Evolutionary conservation across 2,888 invertebrate species (phyloP), one percentile per base, ranked within the genome.

Genomic region (Cataglyphis cursor): DNA sequence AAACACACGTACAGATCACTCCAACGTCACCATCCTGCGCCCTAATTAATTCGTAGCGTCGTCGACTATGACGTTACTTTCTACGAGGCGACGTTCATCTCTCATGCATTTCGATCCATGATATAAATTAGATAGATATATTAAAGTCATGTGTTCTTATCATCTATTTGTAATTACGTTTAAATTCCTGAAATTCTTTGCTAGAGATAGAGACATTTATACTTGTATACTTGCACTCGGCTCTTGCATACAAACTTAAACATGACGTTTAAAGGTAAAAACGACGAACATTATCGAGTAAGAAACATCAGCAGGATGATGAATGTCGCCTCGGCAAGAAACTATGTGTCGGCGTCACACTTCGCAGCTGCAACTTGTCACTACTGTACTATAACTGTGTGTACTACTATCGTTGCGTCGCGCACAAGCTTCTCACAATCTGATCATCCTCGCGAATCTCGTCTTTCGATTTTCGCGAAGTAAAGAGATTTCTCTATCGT

Each of bases 341-440:
- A 90, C 87, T 91, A 90, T 92, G 92, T 91, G 91, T 92, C 91
- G 90, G 92, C 92, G 91, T 93, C 92, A 93, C 93, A 94, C 93
- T 92, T 94, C 91, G 94, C 95, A 94, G 93, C 94, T 94, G 94
- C 94, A 94, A 95, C 94, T 95, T 94, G 93, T 94, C 94, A 95
- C 94, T 94, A 94, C 94, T 95, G 93, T 94, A 94, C 94, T 95
- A 93, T 94, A 94, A 95, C 95, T 94, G 92, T 94, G 93, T 94
- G 94, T 94, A 94, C 93, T 94, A 94, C 93, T 94, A 92, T 93
- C 92, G 92, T 93, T 92, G 92, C 89, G 90, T 89, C 91, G 93
- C 93, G 93, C 94, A 94, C 94, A 93, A 94, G 94, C 92, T 93
- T 95, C 92, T 89, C n/a, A 51, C 41, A 72, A 41, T n/a, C n/a